Percentiles rank a stretch among this genome's conserved stretches.
Evolutionary conservation across 1,140 invertebrate species (phyloP).

Genomic region (Notospermus geniculatus): DNA sequence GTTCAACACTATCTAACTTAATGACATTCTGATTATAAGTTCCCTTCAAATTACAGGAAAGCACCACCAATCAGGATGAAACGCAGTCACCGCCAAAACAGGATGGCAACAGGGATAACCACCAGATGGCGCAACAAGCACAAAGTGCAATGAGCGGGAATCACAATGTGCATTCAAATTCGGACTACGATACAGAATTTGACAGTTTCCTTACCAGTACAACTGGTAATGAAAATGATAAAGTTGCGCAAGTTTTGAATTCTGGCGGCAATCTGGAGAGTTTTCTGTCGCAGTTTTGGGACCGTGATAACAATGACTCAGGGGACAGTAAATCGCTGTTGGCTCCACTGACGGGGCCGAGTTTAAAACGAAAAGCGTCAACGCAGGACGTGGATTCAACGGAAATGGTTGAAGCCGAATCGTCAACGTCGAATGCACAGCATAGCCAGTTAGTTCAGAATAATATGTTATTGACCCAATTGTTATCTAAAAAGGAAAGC

Average conservation of each 20-base stretch:
- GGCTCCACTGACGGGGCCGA: conserved; percentile 11
- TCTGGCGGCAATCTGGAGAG: conserved; percentile 24
- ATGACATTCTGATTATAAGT: conserved; percentile 22
- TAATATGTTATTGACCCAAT: conserved; percentile 81
- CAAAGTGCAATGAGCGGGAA: not conserved
- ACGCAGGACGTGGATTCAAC: conserved; percentile 39
- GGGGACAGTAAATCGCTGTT: conserved; percentile 1
- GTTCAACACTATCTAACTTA: no score
- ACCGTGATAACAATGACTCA: conserved; percentile 25
- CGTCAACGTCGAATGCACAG: conserved; percentile 20
- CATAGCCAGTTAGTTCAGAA: conserved; percentile 63
- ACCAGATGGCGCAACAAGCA: conserved; percentile 29
- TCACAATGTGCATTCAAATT: not conserved
- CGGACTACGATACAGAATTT: no score
- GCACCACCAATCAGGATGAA: conserved; percentile 18
- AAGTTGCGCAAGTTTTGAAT: no score
- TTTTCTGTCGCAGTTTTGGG: conserved; percentile 27
- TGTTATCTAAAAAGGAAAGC: conserved; percentile 77
- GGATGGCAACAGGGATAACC: conserved; percentile 47
- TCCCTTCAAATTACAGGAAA: conserved; percentile 24
- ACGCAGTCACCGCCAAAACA: conserved; percentile 37
- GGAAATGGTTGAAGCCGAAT: conserved; percentile 31
- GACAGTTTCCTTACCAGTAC: no score
- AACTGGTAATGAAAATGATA: no score
- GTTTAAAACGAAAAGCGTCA: conserved; percentile 32